phyloP scores from a whole-genome alignment of 1,140 invertebrate species.

The Pectinophora gossypiella region DNA sequence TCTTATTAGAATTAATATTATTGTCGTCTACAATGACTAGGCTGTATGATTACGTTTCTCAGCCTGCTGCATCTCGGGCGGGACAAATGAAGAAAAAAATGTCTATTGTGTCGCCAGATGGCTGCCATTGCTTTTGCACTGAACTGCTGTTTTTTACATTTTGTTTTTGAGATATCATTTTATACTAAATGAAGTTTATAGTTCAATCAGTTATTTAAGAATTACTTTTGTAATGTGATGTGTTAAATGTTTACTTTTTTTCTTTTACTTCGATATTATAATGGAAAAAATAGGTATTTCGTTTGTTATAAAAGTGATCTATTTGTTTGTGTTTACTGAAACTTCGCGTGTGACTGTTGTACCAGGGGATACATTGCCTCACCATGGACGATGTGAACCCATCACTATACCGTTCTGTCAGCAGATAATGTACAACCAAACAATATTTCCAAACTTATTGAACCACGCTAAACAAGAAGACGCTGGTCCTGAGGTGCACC shows the following conservation, averaged over 20 bases:
- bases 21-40: too few species aligned
- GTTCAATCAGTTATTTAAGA: neutral
- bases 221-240: neutral
- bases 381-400: slow-evolving; percentile 91
- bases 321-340: slow-evolving; percentile 46
- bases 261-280: neutral
- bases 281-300: slow-evolving; percentile 31
- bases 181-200: too few species aligned
- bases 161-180: too few species aligned
- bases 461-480: slow-evolving; percentile 96
- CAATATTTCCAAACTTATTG: slow-evolving; percentile 96
- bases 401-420: slow-evolving; percentile 95
- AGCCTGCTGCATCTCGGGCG: too few species aligned
- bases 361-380: slow-evolving; percentile 77
- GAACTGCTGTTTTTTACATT: too few species aligned
- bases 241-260: neutral
- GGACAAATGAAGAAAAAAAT: too few species aligned
- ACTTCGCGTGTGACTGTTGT: slow-evolving; percentile 62
- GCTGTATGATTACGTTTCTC: too few species aligned
- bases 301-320: slow-evolving; percentile 41
- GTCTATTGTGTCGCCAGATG: too few species aligned
- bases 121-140: too few species aligned
- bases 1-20: too few species aligned
- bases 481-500: slow-evolving; percentile 94
- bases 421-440: slow-evolving; percentile 95